Evolutionary conservation across 1,140 invertebrate genomes (phyloP), one percentile per base, ranked within the genome.

Genomic region (Oncopodura yosiiana): DNA sequence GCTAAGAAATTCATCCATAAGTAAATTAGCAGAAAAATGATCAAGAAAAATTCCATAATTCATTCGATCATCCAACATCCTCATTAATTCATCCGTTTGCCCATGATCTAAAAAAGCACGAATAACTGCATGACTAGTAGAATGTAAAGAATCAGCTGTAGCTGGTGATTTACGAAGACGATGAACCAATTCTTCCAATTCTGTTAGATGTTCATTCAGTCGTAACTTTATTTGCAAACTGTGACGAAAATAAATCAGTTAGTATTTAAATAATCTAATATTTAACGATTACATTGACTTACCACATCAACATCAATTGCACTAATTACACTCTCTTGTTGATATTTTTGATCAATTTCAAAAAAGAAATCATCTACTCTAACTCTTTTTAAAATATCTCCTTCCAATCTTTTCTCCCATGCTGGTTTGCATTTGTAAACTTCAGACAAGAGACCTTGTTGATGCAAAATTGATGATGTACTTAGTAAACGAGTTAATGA

Each of bases 31-130:
- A 36, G 77, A 73, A 63, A 82, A 83, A 50, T 81, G 69, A 72
- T 96, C 88, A 14, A 87, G 76, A 67, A 95, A 94, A 27, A 97
- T 70, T 1, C 94, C 93, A 73, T 87, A 95, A 65, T 85, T 84
- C 11, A 91, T 69, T 43, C 89, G 79, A 67, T 92, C 82, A 63
- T 84, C 77, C 14, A 96, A 69, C 14, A 92, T 75, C 21, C 76
- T 68, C 1, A 91, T 61, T 12, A 94, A 70, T 26, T 82, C 74
- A 12, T 86, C 70, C 26, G 67, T 60, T 55, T 77, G 70, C 1
- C 75, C 72, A 62, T 71, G 69, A 34, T 81, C 70, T 1, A 91
- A 60, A 38, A 82, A 79, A 52, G 76, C 74, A 60, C 86, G 71
- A 34, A 90, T 74, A 29, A 86, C 75, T 21, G 87, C 87, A 73